Evolutionary conservation across 2,797 vertebrate genomes (phyloP), one percentile per base, ranked within the genome.

Genomic region (Otolemur crassicaudatus): DNA sequence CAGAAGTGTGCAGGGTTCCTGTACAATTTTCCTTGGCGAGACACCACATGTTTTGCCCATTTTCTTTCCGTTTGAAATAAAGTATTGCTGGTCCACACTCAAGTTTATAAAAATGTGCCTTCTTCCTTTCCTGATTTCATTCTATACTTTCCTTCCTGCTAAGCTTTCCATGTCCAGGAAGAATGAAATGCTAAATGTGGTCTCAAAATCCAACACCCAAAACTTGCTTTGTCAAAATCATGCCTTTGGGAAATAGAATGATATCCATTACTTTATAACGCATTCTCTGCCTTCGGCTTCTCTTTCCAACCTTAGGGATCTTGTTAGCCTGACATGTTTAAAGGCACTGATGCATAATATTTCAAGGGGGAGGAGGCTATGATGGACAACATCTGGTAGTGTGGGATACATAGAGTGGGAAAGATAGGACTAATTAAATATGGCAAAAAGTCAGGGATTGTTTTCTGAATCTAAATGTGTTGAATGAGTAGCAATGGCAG

Each of bases 61-160:
- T 87, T 90, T 22, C 4, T 20, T 95, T 94, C 46, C 16, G 23
- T 81, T 83, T 90, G 61, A 90, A 91, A 89, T 94, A 90, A 84
- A 87, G 49, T 87, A 85, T 80, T 20, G 2, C 43, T 16, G 3
- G 72, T 67, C 49, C 70, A 87, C 17, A 82, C 14, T 60, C 16
- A 87, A 93, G 90, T 29, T 79, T 72, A 60, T 69, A 90, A 82
- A 92, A 84, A 56, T 82, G 46, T 7, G 10, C 3, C 79, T 87
- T 75, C 25, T 43, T 90, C 67, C 37, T 31, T 93, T 43, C 20
- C 87, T 87, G 27, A 75, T 93, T 94, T 91, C 7, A 58, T 87
- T 70, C 84, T 40, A 19, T n/a, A 43, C 43, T 69, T 91, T 56
- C 14, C 22, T 91, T 60, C 61, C 82, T 76, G 60, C 34, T 2